Conservation (phyloP, 92 coral and sea anemone species). For the Palythoa grandis region DNA sequence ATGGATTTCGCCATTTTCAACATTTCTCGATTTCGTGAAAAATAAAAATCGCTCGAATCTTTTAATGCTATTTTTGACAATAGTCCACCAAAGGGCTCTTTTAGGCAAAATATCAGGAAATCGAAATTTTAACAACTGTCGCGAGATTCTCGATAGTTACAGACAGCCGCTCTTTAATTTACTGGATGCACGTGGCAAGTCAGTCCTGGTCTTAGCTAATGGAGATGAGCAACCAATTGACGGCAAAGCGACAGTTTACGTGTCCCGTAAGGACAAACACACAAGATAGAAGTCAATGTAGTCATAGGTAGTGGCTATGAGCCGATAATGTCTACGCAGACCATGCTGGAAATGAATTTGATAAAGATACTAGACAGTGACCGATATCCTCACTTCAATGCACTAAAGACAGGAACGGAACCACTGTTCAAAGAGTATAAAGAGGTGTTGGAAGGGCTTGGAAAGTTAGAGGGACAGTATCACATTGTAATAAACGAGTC, state of each 20-base stretch:
- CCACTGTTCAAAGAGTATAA: background rate
- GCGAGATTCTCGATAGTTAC: too few relatives aligned
- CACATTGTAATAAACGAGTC: constrained; percentile 39
- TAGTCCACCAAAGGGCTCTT: too few relatives aligned
- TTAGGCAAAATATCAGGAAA: too few relatives aligned
- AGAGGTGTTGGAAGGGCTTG: constrained; percentile 55
- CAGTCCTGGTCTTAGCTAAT: constrained; percentile 55
- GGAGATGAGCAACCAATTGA: constrained; percentile 59
- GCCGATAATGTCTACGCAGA: constrained; percentile 54
- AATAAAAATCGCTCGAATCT: too few relatives aligned
- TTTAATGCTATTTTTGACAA: too few relatives aligned
- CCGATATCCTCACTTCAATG: constrained; percentile 27
- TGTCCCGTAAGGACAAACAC: constrained; percentile 33
- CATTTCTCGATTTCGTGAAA: too few relatives aligned
- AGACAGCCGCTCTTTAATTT: constrained; percentile 32
- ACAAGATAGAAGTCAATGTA: constrained; percentile 52
- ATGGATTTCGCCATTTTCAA: too few relatives aligned
- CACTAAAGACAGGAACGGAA: background rate
- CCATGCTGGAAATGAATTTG: constrained; percentile 57
- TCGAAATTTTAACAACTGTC: too few relatives aligned
- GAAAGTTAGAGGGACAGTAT: constrained; percentile 16
- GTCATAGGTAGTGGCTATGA: constrained; percentile 54
- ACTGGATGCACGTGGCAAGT: constrained; percentile 48
- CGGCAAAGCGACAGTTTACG: constrained; percentile 47
- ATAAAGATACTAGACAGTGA: constrained; percentile 56